These are phyloP conservation scores for Drosophila pegasa DNA, from an alignment of 2,888 invertebrate species.

Conservation along the genomic window DNA sequence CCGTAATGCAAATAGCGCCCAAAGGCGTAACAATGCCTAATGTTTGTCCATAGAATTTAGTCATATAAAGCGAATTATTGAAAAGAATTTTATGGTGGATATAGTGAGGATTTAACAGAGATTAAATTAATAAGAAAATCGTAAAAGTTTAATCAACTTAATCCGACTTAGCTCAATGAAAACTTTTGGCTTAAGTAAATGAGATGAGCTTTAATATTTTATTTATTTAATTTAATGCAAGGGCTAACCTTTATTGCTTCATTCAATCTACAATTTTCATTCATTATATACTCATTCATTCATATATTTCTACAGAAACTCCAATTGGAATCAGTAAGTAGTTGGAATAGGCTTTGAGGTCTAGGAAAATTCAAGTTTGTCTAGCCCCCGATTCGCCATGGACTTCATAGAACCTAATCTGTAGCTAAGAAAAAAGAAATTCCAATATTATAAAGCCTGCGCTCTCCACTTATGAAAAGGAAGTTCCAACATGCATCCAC, in stretches of 20 bases:
- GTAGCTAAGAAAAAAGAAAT: too few species aligned
- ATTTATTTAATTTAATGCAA: not conserved
- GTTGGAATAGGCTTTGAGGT: not conserved
- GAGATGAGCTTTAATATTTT: not conserved
- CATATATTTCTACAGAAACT: not conserved
- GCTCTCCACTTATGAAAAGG: not conserved
- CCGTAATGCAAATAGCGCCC: constrained; percentile 33
- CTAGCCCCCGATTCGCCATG: not conserved
- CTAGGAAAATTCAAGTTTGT: too few species aligned
- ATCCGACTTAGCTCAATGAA: not conserved
- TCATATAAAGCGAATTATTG: not conserved
- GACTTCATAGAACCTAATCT: too few species aligned
- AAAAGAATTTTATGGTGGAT: not conserved
- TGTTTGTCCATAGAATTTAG: not conserved
- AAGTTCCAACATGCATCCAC: too few species aligned
- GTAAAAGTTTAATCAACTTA: not conserved
- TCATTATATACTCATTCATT: not conserved
- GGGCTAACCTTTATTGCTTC: not conserved
- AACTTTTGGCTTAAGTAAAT: not conserved
- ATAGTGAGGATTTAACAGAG: too few species aligned
- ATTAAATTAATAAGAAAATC: not conserved
- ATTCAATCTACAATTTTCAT: not conserved
- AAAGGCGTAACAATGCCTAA: constrained; percentile 22
- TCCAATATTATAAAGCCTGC: too few species aligned
- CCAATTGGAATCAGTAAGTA: not conserved